Evolutionary conservation across 2,888 invertebrate genomes (phyloP).

Genomic region (Euphydryas editha): DNA sequence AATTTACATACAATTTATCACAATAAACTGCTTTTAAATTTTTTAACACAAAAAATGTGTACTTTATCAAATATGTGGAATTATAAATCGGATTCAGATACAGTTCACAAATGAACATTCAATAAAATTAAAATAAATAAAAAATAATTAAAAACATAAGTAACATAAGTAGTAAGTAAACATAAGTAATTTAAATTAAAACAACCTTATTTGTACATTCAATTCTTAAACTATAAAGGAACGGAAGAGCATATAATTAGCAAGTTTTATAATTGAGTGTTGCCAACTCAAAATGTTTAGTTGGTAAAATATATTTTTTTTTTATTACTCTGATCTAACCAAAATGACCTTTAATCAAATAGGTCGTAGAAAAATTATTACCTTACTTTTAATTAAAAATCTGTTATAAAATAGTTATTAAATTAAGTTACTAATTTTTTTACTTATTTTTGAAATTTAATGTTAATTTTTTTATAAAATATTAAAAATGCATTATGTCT

Average conservation of each 20-base stretch:
- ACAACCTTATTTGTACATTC: conserved; percentile 40
- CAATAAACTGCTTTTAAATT: conserved; percentile 43
- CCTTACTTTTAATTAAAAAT: too few relatives aligned
- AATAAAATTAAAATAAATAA: conserved; percentile 38
- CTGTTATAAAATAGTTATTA: too few relatives aligned
- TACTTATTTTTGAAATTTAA: too few relatives aligned
- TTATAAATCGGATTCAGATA: neutral
- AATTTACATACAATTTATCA: conserved; percentile 48
- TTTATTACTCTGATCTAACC: too few relatives aligned
- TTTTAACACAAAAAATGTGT: conserved; percentile 4
- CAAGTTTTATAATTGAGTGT: neutral
- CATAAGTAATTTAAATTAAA: conserved; percentile 42
- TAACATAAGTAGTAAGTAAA: too few relatives aligned
- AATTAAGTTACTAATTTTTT: too few relatives aligned
- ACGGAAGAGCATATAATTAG: conserved; percentile 25
- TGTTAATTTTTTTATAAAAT: too few relatives aligned
- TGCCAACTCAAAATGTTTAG: neutral
- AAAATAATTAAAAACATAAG: conserved; percentile 37
- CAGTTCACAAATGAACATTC: neutral
- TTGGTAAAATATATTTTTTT: too few relatives aligned
- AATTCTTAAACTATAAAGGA: conserved; percentile 35
- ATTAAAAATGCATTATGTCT: too few relatives aligned
- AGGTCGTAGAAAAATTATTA: too few relatives aligned
- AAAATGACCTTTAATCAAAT: too few relatives aligned
- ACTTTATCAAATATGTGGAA: neutral